These are phyloP conservation scores for Andrena praecox DNA, from an alignment of 2,888 invertebrate species.

Conservation along the genomic window DNA sequence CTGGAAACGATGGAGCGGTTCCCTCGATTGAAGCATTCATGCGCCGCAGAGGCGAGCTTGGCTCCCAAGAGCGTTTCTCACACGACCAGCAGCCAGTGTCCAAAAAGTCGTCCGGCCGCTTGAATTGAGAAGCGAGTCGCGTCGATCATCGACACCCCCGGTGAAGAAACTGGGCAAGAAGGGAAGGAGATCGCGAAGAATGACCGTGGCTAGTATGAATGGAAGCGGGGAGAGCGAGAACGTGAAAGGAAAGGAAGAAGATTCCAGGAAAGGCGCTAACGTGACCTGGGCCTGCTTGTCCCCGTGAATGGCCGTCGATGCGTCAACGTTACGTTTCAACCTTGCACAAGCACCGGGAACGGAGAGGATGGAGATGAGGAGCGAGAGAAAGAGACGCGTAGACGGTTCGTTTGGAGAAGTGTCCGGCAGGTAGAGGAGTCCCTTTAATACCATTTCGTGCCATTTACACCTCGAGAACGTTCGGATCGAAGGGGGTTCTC, in stretches of 20 bases:
- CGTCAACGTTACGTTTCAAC: slow-evolving; percentile 77
- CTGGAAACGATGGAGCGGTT: too few relatives aligned
- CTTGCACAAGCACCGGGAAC: slow-evolving; percentile 6
- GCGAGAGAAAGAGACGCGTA: neutral
- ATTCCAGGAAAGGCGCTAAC: slow-evolving; percentile 53
- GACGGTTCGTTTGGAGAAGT: slow-evolving; percentile 38
- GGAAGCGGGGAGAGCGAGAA: slow-evolving; percentile 32
- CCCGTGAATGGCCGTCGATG: slow-evolving; percentile 65
- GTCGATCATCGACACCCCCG: neutral
- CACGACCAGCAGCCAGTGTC: neutral
- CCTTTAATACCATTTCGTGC: slow-evolving; percentile 67
- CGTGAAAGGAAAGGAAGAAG: slow-evolving; percentile 1
- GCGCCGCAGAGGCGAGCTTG: too few relatives aligned
- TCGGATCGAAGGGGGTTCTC: slow-evolving; percentile 49
- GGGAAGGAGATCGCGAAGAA: slow-evolving; percentile 18
- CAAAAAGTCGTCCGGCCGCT: neutral
- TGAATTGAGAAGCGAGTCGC: neutral
- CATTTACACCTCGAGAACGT: slow-evolving; percentile 71
- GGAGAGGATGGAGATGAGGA: neutral
- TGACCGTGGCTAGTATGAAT: slow-evolving; percentile 34
- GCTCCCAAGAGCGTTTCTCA: neutral
- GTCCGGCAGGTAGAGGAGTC: slow-evolving; percentile 70
- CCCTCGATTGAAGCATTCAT: too few relatives aligned
- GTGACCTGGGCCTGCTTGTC: slow-evolving; percentile 26
- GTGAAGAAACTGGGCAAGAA: neutral